Evolutionary conservation across 2,113 vertebrate species (phyloP), one percentile per base, ranked within the genome.

Genomic region (Perognathus longimembris): DNA sequence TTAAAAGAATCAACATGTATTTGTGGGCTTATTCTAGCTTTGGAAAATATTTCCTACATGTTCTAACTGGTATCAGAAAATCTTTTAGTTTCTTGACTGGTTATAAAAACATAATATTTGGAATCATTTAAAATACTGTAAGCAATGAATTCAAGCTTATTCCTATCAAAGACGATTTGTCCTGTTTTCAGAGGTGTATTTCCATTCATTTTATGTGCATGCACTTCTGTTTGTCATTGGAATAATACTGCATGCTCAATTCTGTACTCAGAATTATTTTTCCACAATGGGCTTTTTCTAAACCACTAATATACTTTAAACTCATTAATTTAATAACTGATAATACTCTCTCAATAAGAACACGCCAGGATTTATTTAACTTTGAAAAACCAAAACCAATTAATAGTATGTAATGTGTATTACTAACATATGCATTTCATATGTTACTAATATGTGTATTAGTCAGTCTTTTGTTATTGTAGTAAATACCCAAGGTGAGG

Each of bases 21-120:
- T 36, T 36, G 22, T 17, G 21, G 9, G 7, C 50, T 86, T 18
- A 54, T 71, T 73, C 76, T 88, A 67, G 42, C 67, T n/a, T 89
- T 67, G 59, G 18, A 32, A 42, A 4, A 78, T 50, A 82, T 57
- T 87, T 42, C 26, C 26, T 59, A 32, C 26, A 26, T 30, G 38
- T 63, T 85, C n/a, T 64, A 70, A 54, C 24, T 89, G 61, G 26
- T 32, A 64, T 71, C 70, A 83, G 40, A 83, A 87, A 87, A 67
- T 5, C 14, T 3, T 50, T 88, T 74, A 69, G 22, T 77, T 20
- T 38, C 73, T 71, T 64, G 7, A 14, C 70, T 67, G 8, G 36
- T 42, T 59, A 85, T 73, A 1, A 81, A 88, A 82, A 54, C 77
- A 71, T 80, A 81, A 18, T 70, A 67, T 10, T 32, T 59, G 38